Conservation (phyloP, 2,888 invertebrate species). For the Neria commutata region DNA sequence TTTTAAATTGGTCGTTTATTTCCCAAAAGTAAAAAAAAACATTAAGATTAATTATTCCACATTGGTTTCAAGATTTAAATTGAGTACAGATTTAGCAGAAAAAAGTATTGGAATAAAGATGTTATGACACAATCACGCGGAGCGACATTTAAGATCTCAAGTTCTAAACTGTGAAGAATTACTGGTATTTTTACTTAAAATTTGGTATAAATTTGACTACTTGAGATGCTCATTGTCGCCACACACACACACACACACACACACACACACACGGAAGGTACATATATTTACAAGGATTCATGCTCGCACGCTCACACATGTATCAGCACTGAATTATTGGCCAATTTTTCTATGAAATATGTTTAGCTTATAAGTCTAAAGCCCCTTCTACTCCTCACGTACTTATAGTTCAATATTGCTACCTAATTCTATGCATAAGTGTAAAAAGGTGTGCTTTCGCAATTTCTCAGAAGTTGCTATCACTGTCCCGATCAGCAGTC, state of each 20-base stretch:
- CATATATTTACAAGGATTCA: conserved; percentile 2
- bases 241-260: conserved; percentile 22
- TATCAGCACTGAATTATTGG: conserved; percentile 3
- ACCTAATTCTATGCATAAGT: conserved; percentile 26
- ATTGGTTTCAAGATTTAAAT: too few relatives aligned
- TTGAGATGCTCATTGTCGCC: too few relatives aligned
- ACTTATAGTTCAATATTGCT: background rate
- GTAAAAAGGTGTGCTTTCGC: background rate
- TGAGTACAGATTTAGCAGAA: too few relatives aligned
- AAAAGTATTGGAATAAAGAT: too few relatives aligned
- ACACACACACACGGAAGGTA: conserved; percentile 23
- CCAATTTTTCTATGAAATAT: conserved; percentile 4
- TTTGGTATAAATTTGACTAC: too few relatives aligned
- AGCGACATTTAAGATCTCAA: too few relatives aligned
- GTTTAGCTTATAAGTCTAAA: conserved; percentile 34
- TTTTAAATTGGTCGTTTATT: too few relatives aligned
- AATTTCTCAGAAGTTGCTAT: conserved; percentile 17
- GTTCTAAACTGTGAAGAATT: too few relatives aligned
- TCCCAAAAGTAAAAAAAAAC: too few relatives aligned
- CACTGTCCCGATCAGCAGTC: conserved; percentile 26
- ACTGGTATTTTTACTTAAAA: too few relatives aligned
- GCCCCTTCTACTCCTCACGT: conserved; percentile 24
- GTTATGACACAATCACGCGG: too few relatives aligned
- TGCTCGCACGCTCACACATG: conserved; percentile 31
- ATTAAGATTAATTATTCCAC: too few relatives aligned